phyloP scores from a whole-genome alignment of 2,113 vertebrate genomes.

The Paedocypris sp. region DNA sequence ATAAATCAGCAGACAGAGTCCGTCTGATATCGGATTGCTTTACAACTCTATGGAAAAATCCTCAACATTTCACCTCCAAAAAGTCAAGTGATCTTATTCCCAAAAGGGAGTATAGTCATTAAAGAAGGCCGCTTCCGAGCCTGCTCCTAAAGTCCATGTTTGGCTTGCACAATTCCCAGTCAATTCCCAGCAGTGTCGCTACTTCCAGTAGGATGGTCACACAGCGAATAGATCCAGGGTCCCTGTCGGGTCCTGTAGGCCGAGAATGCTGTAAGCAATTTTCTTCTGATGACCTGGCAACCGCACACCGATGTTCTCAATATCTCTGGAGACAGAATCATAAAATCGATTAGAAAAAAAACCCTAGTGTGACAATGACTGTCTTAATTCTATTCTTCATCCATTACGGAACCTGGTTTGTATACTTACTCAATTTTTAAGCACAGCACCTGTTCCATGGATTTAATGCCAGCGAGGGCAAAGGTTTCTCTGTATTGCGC shows the following conservation, averaged over 20 bases:
- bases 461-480: slow-evolving; percentile 69
- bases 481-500: slow-evolving; percentile 86
- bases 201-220: slow-evolving; percentile 38
- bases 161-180: background rate
- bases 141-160: background rate
- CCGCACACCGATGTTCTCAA: slow-evolving; percentile 80
- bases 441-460: slow-evolving; percentile 84
- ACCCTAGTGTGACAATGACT: background rate
- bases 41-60: slow-evolving; percentile 9
- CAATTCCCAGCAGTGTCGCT: background rate
- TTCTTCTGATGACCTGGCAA: slow-evolving; percentile 90
- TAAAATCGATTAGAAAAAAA: background rate
- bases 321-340: slow-evolving; percentile 55
- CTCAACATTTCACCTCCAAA: slow-evolving; percentile 15
- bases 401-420: slow-evolving; percentile 32
- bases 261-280: slow-evolving; percentile 84
- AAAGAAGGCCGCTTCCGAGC: background rate
- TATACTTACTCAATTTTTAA: slow-evolving; percentile 86
- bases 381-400: background rate
- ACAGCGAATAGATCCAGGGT: slow-evolving; percentile 68
- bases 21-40: background rate
- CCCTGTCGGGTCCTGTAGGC: slow-evolving; percentile 77
- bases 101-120: slow-evolving; percentile 2
- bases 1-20: background rate
- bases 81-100: slow-evolving; percentile 4